These are phyloP conservation scores for Cetoscarus ocellatus DNA, from an alignment of 2,797 vertebrate species.

Conservation along the genomic window DNA sequence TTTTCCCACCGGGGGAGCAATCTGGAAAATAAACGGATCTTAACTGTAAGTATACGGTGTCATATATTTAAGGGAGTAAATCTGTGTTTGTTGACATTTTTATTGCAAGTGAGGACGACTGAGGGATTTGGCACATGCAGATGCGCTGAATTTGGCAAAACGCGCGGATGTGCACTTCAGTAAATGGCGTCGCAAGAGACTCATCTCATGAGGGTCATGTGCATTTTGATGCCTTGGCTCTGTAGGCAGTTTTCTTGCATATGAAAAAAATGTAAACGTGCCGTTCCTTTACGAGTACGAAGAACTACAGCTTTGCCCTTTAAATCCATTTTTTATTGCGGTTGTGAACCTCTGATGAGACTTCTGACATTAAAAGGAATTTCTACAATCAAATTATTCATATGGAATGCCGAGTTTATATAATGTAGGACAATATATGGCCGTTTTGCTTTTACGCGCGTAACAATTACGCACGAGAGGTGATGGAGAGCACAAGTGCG, in stretches of 20 bases:
- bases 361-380: not conserved
- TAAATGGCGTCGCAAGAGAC: slow-evolving; percentile 25
- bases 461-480: slow-evolving; percentile 36
- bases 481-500: slow-evolving; percentile 10
- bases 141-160: slow-evolving; percentile 39
- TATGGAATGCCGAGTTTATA: not conserved
- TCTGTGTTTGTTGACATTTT: slow-evolving; percentile 2
- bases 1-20: slow-evolving; percentile 37
- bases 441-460: not conserved
- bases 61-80: not conserved
- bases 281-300: not conserved
- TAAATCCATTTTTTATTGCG: not conserved
- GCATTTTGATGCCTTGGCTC: slow-evolving; percentile 8
- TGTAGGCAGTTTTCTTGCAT: not conserved
- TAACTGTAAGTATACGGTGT: slow-evolving; percentile 70
- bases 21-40: slow-evolving; percentile 46
- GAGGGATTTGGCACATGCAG: slow-evolving; percentile 35
- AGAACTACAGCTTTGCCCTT: not conserved
- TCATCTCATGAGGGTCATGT: not conserved
- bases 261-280: not conserved
- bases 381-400: not conserved
- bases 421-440: not conserved
- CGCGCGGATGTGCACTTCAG: slow-evolving; percentile 25
- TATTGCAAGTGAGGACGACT: not conserved
- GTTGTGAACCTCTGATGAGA: not conserved